phyloP scores from a whole-genome alignment of 2,888 invertebrate genomes.

The Tenthredo scrophulariae region DNA sequence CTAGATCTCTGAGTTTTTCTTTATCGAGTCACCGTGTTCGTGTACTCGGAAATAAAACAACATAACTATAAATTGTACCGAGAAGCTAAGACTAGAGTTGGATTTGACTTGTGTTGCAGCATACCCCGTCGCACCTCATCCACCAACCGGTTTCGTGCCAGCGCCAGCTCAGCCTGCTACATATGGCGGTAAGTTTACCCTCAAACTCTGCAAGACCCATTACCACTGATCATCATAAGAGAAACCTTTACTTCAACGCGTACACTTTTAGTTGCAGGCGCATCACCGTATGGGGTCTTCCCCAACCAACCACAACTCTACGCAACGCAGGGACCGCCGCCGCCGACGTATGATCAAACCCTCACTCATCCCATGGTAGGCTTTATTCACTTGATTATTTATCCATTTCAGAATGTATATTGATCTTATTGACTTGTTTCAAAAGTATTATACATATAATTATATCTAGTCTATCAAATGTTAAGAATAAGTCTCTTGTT shows the following conservation, averaged over 20 bases:
- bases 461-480: neutral
- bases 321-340: conserved; percentile 84
- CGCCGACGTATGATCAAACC: conserved; percentile 86
- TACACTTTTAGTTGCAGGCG: conserved; percentile 80
- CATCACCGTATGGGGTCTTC: conserved; percentile 82
- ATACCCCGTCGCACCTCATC: conserved; percentile 77
- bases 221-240: neutral
- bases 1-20: conserved; percentile 50
- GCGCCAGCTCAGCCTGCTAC: conserved; percentile 75
- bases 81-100: conserved; percentile 61
- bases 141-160: conserved; percentile 77
- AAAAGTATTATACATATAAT: neutral
- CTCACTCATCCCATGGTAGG: conserved; percentile 82
- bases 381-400: neutral
- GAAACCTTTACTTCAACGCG: neutral
- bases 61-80: conserved; percentile 52
- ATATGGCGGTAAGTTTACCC: conserved; percentile 71
- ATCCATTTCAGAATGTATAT: neutral
- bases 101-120: conserved; percentile 73
- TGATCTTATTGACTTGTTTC: no score
- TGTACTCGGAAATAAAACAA: conserved; percentile 44
- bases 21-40: conserved; percentile 47
- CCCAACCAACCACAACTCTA: conserved; percentile 82
- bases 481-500: conserved; percentile 10
- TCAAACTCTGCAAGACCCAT: neutral